A percentile compares a stretch with the other conserved stretches of the same genome.
Conservation (phyloP, 35 echinoderm and acorn worm genomes). For the Eucidaris tribuloides region DNA sequence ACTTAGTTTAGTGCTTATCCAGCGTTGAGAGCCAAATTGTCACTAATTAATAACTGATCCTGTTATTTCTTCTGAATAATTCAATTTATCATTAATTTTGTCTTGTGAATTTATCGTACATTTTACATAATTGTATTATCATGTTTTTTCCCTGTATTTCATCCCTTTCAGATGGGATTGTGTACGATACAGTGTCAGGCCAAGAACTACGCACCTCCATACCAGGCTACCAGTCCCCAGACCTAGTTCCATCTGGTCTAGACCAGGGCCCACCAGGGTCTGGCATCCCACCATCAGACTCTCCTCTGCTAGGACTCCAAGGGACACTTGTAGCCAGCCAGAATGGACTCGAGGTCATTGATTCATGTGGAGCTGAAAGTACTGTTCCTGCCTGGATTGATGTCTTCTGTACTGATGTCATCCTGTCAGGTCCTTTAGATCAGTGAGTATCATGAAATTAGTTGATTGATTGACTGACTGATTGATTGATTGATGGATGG, state of each 20-base stretch:
- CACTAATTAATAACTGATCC: no score
- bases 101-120: no score
- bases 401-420: slow-evolving; percentile 51
- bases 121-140: no score
- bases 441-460: slow-evolving; percentile 35
- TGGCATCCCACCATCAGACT: slow-evolving; percentile 28
- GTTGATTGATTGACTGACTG: no score
- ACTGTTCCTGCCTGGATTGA: slow-evolving; percentile 34
- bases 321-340: neutral
- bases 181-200: neutral
- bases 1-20: no score
- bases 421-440: slow-evolving; percentile 50
- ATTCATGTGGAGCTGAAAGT: neutral
- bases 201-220: neutral
- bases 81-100: no score
- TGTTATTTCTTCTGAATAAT: no score
- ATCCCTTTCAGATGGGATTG: neutral
- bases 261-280: neutral
- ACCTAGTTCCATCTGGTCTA: neutral
- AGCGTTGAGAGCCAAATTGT: no score
- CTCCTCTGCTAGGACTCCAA: slow-evolving; percentile 30
- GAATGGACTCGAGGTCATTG: neutral
- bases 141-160: no score
- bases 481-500: no score
- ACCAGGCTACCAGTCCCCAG: neutral